Base-by-base conservation (phyloP, 2,797 vertebrate species). In the Enoplosus armatus region DNA sequence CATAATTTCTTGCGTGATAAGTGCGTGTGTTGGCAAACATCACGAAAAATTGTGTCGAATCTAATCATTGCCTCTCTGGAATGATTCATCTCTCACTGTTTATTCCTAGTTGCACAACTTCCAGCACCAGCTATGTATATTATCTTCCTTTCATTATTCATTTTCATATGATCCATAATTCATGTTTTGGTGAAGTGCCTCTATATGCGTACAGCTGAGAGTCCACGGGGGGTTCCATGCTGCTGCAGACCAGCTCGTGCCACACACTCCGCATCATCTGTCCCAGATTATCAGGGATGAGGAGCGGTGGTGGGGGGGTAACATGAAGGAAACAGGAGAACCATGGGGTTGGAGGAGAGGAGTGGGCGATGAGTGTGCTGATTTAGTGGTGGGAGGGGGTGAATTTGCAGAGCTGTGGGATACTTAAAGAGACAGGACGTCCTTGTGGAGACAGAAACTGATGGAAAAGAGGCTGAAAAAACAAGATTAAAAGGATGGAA, bases 141-240 rank as follows among this genome's bases (percentile, higher is more conserved):
- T 67, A 87, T 88, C 72, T 39, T 74, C 12, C 33, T 79, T 93
- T 77, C 64, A 93, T 92, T 87, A 92, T 93, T 93, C 47, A 92
- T 91, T 84, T 83, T 85, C 79, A 72, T 75, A 54, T 26, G 8
- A 89, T 94, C 75, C 82, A 94, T 91, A 91, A 93, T 94, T 90
- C 83, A 92, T 91, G 74, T 67, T 83, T 83, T 47, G 69, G 26
- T 73, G 66, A 82, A 91, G 89, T 81, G 84, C 72, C 64, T 86
- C 33, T 78, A 14, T 82, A 33, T 61, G 66, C 35, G 50, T 43
- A 70, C 26, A 79, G 73, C 69, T 59, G 65, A 63, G 76, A 26
- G 48, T 80, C 76, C 8, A 15, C 7, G 0, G 82, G 66, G 78
- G 76, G 43, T 29, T 79, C 22, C 58, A 41, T 56, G 63, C 58